Evolutionary conservation across 2,797 vertebrate species (phyloP).

Genomic region (Syncerus caffer): DNA sequence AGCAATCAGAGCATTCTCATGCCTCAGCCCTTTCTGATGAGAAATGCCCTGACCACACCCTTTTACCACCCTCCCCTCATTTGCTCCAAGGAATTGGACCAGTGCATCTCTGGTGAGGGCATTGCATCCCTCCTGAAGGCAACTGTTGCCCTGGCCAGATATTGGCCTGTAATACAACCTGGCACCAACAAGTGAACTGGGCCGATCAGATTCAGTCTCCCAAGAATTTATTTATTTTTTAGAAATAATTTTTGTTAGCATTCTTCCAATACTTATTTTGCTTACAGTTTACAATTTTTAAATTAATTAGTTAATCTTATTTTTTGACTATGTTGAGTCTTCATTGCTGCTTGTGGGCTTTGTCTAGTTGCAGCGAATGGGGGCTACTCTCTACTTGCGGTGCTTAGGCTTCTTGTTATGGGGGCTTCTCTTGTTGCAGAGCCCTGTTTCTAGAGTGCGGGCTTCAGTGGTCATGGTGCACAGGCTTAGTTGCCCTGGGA

Average conservation of each 20-base stretch:
- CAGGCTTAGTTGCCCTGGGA: background rate
- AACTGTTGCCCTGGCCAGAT: background rate
- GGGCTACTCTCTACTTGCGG: background rate
- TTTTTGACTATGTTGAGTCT: background rate
- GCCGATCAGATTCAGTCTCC: background rate
- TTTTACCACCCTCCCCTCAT: background rate
- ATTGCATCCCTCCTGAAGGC: background rate
- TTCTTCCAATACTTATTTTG: background rate
- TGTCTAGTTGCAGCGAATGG: background rate
- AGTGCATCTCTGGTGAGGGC: background rate
- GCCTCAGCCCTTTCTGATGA: background rate
- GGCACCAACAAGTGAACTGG: background rate
- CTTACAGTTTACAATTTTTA: background rate
- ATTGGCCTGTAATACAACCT: background rate
- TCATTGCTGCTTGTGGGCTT: background rate
- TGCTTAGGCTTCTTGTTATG: background rate
- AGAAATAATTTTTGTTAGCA: background rate
- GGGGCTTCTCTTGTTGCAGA: background rate
- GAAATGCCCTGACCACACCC: background rate
- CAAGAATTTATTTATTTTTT: background rate
- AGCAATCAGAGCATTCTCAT: background rate
- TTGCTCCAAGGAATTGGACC: background rate
- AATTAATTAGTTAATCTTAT: background rate
- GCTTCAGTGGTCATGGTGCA: background rate
- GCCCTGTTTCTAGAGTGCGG: background rate